Evolutionary conservation across 2,113 vertebrate species (phyloP), one percentile per base, ranked within the genome.

Genomic region (Cottus gobio): DNA sequence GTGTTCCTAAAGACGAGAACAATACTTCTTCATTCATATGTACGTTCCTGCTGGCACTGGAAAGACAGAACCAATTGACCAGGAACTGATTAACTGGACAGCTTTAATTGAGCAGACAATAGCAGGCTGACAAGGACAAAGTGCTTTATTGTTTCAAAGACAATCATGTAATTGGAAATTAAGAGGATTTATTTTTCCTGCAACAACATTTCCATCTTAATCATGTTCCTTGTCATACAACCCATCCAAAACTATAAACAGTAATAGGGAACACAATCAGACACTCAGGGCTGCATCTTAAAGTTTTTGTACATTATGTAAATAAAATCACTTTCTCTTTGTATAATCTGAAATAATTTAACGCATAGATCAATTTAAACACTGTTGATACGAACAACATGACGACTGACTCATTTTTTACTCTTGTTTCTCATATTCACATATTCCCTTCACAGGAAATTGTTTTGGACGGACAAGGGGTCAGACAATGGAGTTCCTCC

Each of bases 391-490:
- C 0, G 1, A 12, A 52, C 22, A 34, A 1, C 69, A 62, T 22
- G 10, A 75, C 28, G 20, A 44, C 6, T 31, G 18, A 71, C 12
- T 52, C 2, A 3, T 46, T 1, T 9, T 36, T 60, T 16, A 58
- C 22, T 63, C 11, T 9, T 30, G 13, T 61, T 71, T 81, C 10
- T 67, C 22, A 69, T 20, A 24, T 85, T 42, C 30, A 67, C 10
- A 36, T 18, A 60, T 20, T 71, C 10, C 44, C 64, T n/a, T 42
- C 22, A 36, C 64, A 95, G 93, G 75, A 94, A 91, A 78, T 75
- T 95, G 67, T 95, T 94, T 79, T 95, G 94, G 94, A 92, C 94
- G 31, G 94, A 95, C 84, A 91, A 82, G 36, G 94, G 94, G 2
- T 92, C 93, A 8, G 79, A 89, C 64, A 89, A 0, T 42, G 92